phyloP scores from a whole-genome alignment of 1,140 invertebrate genomes.

The Aphelenchoides fujianensis region DNA sequence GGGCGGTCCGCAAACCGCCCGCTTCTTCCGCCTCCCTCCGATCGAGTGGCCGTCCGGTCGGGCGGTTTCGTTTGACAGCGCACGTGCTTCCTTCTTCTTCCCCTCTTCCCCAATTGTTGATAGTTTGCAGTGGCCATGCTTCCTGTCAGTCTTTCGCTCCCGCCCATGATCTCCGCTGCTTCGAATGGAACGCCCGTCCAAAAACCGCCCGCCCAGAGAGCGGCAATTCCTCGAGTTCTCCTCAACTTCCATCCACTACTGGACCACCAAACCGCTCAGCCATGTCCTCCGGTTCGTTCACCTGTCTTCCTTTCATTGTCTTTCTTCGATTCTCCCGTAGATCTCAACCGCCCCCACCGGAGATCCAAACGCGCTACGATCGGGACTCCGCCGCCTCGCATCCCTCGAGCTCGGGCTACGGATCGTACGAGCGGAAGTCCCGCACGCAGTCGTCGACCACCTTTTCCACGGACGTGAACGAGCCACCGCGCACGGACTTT shows the following conservation, averaged over 20 bases:
- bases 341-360: not conserved
- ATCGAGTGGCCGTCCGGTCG: no score
- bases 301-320: not conserved
- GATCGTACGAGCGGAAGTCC: not conserved
- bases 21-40: no score
- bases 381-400: not conserved
- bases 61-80: no score
- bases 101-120: no score
- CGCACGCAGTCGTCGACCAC: not conserved
- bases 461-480: not conserved
- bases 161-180: no score
- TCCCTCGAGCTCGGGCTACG: not conserved
- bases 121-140: no score
- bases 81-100: no score
- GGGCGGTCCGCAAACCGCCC: no score
- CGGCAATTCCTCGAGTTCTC: not conserved
- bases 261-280: slow-evolving; percentile 7
- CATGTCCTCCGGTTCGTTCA: not conserved
- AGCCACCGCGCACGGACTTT: not conserved
- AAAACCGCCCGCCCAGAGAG: no score
- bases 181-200: no score
- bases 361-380: not conserved
- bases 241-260: slow-evolving; percentile 2
- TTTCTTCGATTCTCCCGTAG: not conserved
- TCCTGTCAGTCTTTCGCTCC: no score